Conservation (phyloP, 2,888 invertebrate species). For the Dynastes maya region DNA sequence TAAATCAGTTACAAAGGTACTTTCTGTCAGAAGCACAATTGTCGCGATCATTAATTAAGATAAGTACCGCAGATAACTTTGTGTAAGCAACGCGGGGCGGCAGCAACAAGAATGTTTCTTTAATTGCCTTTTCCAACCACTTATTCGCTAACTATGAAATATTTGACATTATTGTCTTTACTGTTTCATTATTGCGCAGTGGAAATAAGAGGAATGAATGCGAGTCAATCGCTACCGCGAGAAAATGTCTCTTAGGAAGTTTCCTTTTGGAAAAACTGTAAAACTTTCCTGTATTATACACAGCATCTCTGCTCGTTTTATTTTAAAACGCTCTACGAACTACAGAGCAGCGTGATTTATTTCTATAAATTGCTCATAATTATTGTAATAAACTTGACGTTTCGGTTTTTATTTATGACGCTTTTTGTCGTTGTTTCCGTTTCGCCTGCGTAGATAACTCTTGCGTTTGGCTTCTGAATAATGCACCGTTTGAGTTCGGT, state of each 20-base stretch:
- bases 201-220: conserved; percentile 14
- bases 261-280: conserved; percentile 42
- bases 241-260: conserved; percentile 39
- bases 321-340: conserved; percentile 22
- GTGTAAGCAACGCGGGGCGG: conserved; percentile 4
- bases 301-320: conserved; percentile 7
- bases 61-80: conserved; percentile 9
- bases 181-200: conserved; percentile 51
- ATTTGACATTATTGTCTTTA: conserved; percentile 41
- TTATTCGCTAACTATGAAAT: conserved; percentile 11
- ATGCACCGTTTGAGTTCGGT: conserved; percentile 48
- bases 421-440: conserved; percentile 43
- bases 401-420: conserved; percentile 54
- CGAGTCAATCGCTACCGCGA: conserved; percentile 11
- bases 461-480: conserved; percentile 49
- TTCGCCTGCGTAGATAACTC: conserved; percentile 20
- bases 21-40: conserved; percentile 21
- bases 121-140: conserved; percentile 34
- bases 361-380: conserved; percentile 61
- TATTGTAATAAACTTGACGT: conserved; percentile 59
- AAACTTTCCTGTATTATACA: not conserved
- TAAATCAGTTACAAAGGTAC: conserved; percentile 27
- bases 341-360: conserved; percentile 54
- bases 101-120: conserved; percentile 20
- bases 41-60: conserved; percentile 31